phyloP scores from a whole-genome alignment of 2,113 vertebrate genomes.

The Peromyscus polionotus region DNA sequence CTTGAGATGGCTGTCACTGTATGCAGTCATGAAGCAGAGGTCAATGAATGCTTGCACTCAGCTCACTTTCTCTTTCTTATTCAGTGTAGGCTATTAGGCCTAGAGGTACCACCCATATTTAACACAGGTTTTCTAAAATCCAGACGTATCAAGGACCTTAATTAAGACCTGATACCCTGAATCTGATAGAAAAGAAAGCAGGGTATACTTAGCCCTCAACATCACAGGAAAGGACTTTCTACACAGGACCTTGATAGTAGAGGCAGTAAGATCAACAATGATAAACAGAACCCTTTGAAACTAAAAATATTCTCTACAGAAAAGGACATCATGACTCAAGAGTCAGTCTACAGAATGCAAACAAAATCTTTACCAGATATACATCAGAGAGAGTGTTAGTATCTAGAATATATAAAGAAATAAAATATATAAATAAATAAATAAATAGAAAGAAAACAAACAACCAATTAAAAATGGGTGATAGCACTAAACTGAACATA shows the following conservation, averaged over 20 bases:
- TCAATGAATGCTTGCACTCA: not conserved
- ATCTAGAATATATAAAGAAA: no score
- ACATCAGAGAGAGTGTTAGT: no score
- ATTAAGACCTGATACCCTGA: not conserved
- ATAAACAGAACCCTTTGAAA: not conserved
- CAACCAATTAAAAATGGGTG: not conserved
- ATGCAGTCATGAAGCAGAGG: not conserved
- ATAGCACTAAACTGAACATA: not conserved
- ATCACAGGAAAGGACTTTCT: not conserved
- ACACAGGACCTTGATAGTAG: not conserved
- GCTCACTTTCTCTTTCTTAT: not conserved
- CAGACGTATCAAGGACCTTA: not conserved
- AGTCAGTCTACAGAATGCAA: not conserved
- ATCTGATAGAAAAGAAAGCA: not conserved
- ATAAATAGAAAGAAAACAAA: not conserved
- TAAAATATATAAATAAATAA: not conserved
- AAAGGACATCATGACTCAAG: not conserved
- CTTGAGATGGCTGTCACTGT: not conserved
- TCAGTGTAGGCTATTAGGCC: not conserved
- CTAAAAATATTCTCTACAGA: not conserved
- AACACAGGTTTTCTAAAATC: not conserved
- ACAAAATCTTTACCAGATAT: not conserved
- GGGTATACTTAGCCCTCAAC: not conserved
- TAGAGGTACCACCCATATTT: not conserved
- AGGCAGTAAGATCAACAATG: not conserved